phyloP scores from a whole-genome alignment of 2,113 vertebrate genomes.

The Megaptera novaeangliae region DNA sequence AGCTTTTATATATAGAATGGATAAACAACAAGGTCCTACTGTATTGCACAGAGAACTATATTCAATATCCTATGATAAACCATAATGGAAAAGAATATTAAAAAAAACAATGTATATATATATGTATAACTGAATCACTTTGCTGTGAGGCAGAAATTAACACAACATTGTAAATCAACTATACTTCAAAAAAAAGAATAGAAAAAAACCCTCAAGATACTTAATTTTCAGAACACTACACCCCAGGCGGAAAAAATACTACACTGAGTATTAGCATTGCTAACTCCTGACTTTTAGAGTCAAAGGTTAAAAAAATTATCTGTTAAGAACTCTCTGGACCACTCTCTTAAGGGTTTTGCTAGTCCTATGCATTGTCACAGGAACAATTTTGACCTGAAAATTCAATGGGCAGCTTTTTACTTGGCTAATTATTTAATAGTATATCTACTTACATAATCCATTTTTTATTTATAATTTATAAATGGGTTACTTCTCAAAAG shows the following conservation, averaged over 20 bases:
- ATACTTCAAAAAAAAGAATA: not conserved
- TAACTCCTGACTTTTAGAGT: not conserved
- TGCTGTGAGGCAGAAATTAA: not conserved
- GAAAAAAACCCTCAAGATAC: not conserved
- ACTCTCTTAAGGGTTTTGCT: not conserved
- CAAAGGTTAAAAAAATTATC: conserved; percentile 29
- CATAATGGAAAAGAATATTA: not conserved
- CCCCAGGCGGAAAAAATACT: not conserved
- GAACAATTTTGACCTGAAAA: not conserved
- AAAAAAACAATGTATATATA: not conserved
- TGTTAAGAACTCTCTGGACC: not conserved
- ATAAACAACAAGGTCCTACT: not conserved
- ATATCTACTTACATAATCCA: not conserved
- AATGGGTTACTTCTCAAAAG: not conserved
- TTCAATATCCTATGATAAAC: not conserved
- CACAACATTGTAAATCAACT: not conserved
- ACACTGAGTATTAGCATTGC: not conserved
- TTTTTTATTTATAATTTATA: not conserved
- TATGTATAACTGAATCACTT: too few species aligned
- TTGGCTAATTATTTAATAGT: not conserved
- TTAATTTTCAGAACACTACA: not conserved
- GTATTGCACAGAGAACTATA: not conserved
- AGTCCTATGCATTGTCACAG: not conserved
- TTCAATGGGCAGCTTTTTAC: not conserved
- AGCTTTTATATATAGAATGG: not conserved